Evolutionary conservation across 2,888 invertebrate species (phyloP).

Genomic region (Xylota sylvarum): DNA sequence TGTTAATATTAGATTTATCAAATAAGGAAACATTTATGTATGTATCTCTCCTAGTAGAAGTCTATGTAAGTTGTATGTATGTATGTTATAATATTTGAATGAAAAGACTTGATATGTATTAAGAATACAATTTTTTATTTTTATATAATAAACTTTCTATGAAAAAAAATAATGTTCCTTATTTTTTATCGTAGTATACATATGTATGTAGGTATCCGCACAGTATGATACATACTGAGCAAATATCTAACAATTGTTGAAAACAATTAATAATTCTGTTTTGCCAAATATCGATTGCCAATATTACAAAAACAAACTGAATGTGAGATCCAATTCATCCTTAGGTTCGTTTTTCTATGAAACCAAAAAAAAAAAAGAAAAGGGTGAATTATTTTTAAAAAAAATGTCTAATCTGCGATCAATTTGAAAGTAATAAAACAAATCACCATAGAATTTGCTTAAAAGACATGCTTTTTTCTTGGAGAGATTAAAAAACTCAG

Average conservation of each 20-base stretch:
- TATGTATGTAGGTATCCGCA: too few species aligned
- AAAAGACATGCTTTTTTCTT: not conserved
- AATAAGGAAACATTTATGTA: not conserved
- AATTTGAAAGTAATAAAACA: not conserved
- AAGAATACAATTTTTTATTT: conserved; percentile 28
- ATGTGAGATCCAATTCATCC: too few species aligned
- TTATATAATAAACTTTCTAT: conserved; percentile 8
- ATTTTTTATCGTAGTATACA: too few species aligned
- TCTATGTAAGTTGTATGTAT: not conserved
- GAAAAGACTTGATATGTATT: conserved; percentile 48
- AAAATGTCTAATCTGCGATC: conserved; percentile 18
- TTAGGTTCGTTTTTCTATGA: too few species aligned
- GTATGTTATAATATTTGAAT: not conserved
- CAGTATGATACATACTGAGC: too few species aligned
- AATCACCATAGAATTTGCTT: conserved; percentile 6
- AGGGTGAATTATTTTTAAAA: too few species aligned
- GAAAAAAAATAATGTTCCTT: not conserved
- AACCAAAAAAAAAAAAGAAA: too few species aligned
- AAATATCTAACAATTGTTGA: too few species aligned
- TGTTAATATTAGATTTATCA: not conserved
- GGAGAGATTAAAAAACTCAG: conserved; percentile 20
- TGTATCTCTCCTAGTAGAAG: too few species aligned
- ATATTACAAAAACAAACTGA: too few species aligned
- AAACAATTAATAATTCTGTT: too few species aligned
- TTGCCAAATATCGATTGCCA: too few species aligned